A percentile compares a stretch with the other conserved stretches of the same genome.
phyloP scores from a whole-genome alignment of 2,113 vertebrate species.

The Pipa parva region DNA sequence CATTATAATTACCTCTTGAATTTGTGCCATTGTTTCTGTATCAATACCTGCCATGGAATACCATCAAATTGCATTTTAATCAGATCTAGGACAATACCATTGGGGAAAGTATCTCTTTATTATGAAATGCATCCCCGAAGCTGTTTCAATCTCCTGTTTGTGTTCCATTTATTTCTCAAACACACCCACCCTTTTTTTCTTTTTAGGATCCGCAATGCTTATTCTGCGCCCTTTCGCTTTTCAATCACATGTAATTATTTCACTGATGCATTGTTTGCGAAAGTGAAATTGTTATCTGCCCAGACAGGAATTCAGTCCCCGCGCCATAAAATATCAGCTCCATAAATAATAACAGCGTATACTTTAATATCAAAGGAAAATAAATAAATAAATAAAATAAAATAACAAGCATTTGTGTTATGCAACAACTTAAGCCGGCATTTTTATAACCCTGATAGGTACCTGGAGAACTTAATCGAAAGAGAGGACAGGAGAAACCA shows the following conservation, averaged over 20 bases:
- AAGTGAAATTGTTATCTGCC: conserved; percentile 6
- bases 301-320: background rate
- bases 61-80: conserved; percentile 42
- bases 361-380: too few species aligned
- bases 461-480: too few species aligned
- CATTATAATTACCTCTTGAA: conserved; percentile 39
- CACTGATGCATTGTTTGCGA: conserved; percentile 4
- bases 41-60: conserved; percentile 41
- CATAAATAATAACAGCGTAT: too few species aligned
- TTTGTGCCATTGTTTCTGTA: conserved; percentile 32
- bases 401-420: too few species aligned
- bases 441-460: too few species aligned
- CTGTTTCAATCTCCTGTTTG: background rate
- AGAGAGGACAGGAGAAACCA: conserved; percentile 4
- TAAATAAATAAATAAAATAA: too few species aligned
- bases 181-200: conserved; percentile 19
- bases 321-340: too few species aligned
- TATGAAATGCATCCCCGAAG: conserved; percentile 27
- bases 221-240: background rate
- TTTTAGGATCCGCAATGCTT: conserved; percentile 14
- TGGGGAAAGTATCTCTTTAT: conserved; percentile 21
- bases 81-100: conserved; percentile 34
- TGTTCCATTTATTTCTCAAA: conserved; percentile 6
- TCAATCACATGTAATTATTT: background rate
- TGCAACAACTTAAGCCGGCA: too few species aligned